Evolutionary conservation across 2,888 invertebrate species (phyloP).

Genomic region (Ditylenchus weischeri): DNA sequence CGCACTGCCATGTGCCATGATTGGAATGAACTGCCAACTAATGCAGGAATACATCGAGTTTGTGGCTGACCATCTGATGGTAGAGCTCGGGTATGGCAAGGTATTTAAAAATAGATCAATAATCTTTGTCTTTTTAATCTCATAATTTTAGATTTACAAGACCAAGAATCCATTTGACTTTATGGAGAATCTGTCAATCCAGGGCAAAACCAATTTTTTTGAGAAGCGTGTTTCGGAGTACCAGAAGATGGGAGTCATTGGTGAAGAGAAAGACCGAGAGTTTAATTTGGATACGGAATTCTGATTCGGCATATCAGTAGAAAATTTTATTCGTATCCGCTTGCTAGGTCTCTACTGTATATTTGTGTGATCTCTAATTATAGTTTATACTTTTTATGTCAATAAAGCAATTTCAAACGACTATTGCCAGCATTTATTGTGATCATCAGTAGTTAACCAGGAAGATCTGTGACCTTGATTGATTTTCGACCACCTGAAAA

Average conservation of each 20-base stretch:
- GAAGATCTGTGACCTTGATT: too few relatives aligned
- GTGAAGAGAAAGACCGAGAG: constrained; percentile 44
- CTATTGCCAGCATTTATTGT: too few relatives aligned
- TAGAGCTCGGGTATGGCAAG: constrained; percentile 82
- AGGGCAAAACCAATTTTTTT: constrained; percentile 99
- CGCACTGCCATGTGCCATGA: constrained; percentile 84
- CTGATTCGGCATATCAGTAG: constrained; percentile 18
- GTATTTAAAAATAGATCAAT: constrained; percentile 61
- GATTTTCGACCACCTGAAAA: too few relatives aligned
- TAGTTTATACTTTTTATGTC: too few relatives aligned
- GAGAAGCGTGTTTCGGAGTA: constrained; percentile 80
- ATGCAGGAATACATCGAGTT: constrained; percentile 89
- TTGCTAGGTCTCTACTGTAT: too few relatives aligned
- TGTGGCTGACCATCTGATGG: constrained; percentile 88
- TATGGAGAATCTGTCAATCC: constrained; percentile 95
- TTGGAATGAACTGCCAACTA: constrained; percentile 66
- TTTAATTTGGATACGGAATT: constrained; percentile 53
- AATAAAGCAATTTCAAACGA: too few relatives aligned
- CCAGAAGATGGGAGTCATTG: constrained; percentile 47
- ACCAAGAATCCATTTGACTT: constrained; percentile 95
- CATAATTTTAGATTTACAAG: constrained; percentile 59
- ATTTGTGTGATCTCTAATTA: too few relatives aligned
- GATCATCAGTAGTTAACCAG: too few relatives aligned
- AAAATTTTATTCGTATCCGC: too few relatives aligned
- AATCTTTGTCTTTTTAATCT: background rate